These are phyloP conservation scores for Indicator maculatus DNA, from an alignment of 2,113 vertebrate species.

Conservation along the genomic window DNA sequence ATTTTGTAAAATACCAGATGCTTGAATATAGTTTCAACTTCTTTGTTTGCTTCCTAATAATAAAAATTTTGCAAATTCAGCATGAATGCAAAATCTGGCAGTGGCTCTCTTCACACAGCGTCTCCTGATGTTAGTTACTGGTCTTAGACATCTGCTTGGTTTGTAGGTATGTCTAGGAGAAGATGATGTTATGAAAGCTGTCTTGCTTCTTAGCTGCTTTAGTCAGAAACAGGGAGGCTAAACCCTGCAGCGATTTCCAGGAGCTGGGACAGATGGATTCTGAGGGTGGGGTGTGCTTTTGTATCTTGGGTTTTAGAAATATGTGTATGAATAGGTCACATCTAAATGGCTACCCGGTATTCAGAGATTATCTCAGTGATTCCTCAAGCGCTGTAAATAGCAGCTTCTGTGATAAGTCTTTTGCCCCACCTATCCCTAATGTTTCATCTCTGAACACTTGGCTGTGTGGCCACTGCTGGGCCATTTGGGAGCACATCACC, in stretches of 20 bases:
- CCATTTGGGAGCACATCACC: neutral
- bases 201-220: neutral
- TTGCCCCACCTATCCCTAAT: neutral
- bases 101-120: neutral
- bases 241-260: neutral
- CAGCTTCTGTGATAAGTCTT: constrained; percentile 18
- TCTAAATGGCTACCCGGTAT: neutral
- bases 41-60: neutral
- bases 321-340: neutral
- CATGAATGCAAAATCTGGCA: neutral
- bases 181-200: neutral
- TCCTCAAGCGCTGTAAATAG: constrained; percentile 39
- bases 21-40: neutral
- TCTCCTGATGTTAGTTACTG: neutral
- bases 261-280: neutral
- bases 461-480: neutral
- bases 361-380: constrained; percentile 39
- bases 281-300: neutral
- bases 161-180: neutral
- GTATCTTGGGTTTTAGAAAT: neutral
- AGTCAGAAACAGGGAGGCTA: neutral
- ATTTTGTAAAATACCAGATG: neutral
- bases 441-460: neutral
- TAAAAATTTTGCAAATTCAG: neutral
- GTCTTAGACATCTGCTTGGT: neutral